Base-by-base conservation (phyloP, 2,797 vertebrate species). In the Remorina albescens region DNA sequence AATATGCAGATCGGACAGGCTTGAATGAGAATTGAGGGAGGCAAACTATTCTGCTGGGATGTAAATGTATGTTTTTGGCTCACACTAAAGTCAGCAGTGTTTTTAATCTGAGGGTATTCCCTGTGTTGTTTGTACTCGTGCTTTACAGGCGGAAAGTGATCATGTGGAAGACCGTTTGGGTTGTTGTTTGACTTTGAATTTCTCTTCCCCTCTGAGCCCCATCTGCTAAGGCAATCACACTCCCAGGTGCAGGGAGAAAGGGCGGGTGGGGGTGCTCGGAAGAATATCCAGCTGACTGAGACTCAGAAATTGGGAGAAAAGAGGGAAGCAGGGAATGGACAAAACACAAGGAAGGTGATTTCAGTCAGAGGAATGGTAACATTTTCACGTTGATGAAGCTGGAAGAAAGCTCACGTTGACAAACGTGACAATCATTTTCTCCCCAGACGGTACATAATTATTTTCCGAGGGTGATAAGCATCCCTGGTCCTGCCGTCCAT, bases 141-240 rank as follows among this genome's bases (percentile, higher is more conserved):
- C 74, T 73, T 28, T 66, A 67, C 18, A 55, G 72, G 71, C 70
- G 80, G 82, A 87, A 89, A 90, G 80, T 72, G 66, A 76, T 83
- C 63, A 81, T 82, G 79, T 74, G 71, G 76, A 70, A 73, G 78
- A 71, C 73, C 47, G 84, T 87, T 89, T 86, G 78, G 77, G 44
- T 83, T 83, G 89, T 88, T 91, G 85, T 91, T 90, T 82, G 78
- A 87, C 82, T 91, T 85, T 54, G 76, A 81, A 65, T 81, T 84
- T 87, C 59, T 84, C 87, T 80, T 91, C 72, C 87, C 86, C 74
- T 82, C 78, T 8, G 81, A 91, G 84, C 57, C 81, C 88, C 92
- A 93, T 91, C 91, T 93, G 92, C 89, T 93, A 72, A 82, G 83
- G 87, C 90, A 89, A 93, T 93, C 88, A 91, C 32, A 8, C 74